phyloP scores from a whole-genome alignment of 2,113 vertebrate genomes.

The Microtus oregoni region DNA sequence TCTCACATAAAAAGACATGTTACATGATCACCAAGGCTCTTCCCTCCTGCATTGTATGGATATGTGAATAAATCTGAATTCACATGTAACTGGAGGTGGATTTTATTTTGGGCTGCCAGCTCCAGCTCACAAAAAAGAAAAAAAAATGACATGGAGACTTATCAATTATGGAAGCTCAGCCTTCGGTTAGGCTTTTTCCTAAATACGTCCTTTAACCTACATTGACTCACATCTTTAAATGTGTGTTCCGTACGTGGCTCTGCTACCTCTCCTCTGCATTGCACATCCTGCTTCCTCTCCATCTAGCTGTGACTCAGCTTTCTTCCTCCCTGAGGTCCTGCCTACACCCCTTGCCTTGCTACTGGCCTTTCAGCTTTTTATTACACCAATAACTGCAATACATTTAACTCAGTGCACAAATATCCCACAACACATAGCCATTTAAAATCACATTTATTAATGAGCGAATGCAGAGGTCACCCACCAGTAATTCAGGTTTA shows the following conservation, averaged over 20 bases:
- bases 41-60: not conserved
- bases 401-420: not conserved
- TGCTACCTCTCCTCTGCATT: not conserved
- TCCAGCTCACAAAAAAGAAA: not conserved
- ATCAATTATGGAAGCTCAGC: not conserved
- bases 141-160: not conserved
- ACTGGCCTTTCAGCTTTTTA: not conserved
- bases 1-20: not conserved
- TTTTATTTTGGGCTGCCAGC: not conserved
- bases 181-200: not conserved
- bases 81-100: not conserved
- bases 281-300: not conserved
- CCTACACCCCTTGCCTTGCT: not conserved
- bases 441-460: not conserved
- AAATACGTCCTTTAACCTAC: not conserved
- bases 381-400: not conserved
- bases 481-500: not conserved
- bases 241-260: not conserved
- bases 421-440: not conserved
- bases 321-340: not conserved
- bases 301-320: not conserved
- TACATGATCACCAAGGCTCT: not conserved
- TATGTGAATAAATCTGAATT: slow-evolving; percentile 8
- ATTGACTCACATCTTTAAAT: not conserved
- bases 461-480: not conserved